phyloP scores from a whole-genome alignment of 2,113 vertebrate genomes.

The Hydrochoerus hydrochaeris region DNA sequence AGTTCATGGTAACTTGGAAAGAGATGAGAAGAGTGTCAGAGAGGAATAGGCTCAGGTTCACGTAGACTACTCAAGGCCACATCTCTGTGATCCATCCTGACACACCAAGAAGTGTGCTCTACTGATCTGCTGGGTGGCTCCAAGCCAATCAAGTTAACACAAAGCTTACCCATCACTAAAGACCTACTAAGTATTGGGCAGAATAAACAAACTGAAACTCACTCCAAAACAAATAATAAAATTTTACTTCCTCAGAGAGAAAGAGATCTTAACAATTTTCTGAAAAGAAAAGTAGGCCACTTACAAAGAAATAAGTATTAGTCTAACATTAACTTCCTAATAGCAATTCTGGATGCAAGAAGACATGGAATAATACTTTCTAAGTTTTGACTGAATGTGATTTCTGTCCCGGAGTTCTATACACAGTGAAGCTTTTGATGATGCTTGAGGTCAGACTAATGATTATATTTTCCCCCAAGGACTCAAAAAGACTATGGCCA shows the following conservation, averaged over 20 bases:
- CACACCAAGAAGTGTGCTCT: neutral
- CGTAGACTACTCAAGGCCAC: neutral
- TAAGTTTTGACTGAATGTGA: neutral
- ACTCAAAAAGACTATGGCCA: slow-evolving; percentile 29
- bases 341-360: neutral
- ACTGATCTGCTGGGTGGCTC: neutral
- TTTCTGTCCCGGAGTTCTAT: slow-evolving; percentile 37
- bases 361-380: neutral
- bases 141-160: neutral
- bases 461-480: neutral
- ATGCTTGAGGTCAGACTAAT: neutral
- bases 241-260: neutral
- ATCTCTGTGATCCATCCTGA: neutral
- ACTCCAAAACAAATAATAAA: neutral
- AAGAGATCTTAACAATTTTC: slow-evolving; percentile 24
- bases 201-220: neutral
- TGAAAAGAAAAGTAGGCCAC: neutral
- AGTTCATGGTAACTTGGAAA: neutral
- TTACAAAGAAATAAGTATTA: slow-evolving; percentile 6
- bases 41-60: neutral
- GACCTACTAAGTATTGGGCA: neutral
- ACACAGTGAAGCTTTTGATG: neutral
- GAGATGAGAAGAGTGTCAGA: neutral
- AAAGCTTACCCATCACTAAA: neutral
- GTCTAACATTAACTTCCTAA: neutral